Evolutionary conservation across 2,888 invertebrate genomes (phyloP).

Genomic region (Chymomyza procnemis): DNA sequence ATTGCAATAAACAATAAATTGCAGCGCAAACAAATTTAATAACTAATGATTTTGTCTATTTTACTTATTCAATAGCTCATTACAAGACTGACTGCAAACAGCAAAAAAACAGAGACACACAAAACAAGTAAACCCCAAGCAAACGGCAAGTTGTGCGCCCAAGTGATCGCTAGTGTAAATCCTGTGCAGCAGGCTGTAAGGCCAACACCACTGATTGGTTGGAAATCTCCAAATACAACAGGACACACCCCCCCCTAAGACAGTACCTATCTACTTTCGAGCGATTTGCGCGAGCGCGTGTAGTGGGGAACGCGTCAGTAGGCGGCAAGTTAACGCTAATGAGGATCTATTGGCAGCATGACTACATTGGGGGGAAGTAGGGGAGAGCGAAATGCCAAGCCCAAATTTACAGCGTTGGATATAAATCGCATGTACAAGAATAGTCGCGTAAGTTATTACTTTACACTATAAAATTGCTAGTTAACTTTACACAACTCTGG

Average conservation of each 20-base stretch:
- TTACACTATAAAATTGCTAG: no score
- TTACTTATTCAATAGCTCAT: conserved; percentile 66
- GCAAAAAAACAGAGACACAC: not conserved
- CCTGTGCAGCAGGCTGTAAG: no score
- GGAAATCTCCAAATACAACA: no score
- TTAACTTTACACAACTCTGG: no score
- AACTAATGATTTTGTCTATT: conserved; percentile 1
- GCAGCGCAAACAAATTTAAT: conserved; percentile 22
- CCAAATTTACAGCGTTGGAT: conserved; percentile 97
- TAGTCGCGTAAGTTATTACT: conserved; percentile 86
- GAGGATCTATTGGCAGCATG: conserved; percentile 80
- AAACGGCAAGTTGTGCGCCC: not conserved
- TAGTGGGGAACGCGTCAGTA: conserved; percentile 70
- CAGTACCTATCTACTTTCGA: conserved; percentile 26
- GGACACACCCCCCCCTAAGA: no score
- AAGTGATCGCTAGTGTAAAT: conserved; percentile 12
- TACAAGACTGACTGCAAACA: conserved; percentile 71
- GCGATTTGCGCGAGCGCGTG: conserved; percentile 29
- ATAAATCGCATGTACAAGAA: conserved; percentile 97
- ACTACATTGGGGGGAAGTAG: conserved; percentile 80
- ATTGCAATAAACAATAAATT: conserved; percentile 36
- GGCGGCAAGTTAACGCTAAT: conserved; percentile 78
- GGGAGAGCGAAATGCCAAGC: conserved; percentile 83
- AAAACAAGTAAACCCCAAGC: not conserved
- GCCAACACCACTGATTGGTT: conserved; percentile 13